Evolutionary conservation across 2,113 vertebrate species (phyloP).

Genomic region (Scophthalmus maximus): DNA sequence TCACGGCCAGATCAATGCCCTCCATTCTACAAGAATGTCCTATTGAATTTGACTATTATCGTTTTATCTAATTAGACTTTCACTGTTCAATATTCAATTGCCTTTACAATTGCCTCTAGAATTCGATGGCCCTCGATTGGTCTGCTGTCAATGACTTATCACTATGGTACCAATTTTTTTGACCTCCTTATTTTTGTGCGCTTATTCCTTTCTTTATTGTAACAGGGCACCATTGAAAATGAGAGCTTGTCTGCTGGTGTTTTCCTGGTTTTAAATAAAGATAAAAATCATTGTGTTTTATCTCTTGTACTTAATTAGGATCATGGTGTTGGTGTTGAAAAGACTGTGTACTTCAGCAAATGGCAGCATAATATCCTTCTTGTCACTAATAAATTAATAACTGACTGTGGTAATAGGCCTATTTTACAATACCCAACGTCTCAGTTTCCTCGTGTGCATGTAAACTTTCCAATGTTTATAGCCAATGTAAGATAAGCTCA

Average conservation of each 20-base stretch:
- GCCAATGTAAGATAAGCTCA: neutral
- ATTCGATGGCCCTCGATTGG: no score
- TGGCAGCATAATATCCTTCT: neutral
- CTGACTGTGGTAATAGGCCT: neutral
- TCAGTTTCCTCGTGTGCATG: slow-evolving; percentile 5
- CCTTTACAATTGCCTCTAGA: no score
- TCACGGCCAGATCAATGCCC: no score
- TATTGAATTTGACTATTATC: neutral
- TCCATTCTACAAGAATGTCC: neutral
- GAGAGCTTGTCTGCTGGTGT: neutral
- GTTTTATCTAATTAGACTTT: neutral
- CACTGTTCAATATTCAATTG: neutral
- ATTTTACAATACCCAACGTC: neutral
- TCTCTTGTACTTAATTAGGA: no score
- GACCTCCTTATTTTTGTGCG: neutral
- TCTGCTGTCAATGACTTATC: no score
- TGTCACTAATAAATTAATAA: neutral
- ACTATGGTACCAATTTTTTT: no score
- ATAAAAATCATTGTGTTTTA: no score
- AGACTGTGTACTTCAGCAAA: neutral
- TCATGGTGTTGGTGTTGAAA: no score
- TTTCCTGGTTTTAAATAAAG: neutral
- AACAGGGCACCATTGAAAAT: neutral
- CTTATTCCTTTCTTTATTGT: neutral
- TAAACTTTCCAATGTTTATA: slow-evolving; percentile 3